Conservation (phyloP, 2,888 invertebrate species). For the Stomorhina lunata region DNA sequence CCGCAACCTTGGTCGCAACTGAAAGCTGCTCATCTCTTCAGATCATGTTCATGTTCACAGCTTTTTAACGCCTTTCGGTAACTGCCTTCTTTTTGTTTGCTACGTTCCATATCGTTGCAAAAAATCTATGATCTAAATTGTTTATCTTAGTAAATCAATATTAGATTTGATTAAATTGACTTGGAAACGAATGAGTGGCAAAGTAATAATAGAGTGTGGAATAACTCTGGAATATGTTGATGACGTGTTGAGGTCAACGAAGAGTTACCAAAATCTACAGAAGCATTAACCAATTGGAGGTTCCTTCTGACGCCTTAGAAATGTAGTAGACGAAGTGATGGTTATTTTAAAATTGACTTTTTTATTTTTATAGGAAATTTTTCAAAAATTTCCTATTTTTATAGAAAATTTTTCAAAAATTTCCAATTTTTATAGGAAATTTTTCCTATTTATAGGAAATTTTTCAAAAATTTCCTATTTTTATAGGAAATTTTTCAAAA, state of each 20-base stretch:
- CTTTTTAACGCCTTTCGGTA: slow-evolving; percentile 57
- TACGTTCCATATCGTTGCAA: slow-evolving; percentile 32
- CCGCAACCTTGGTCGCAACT: not conserved
- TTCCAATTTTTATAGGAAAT: too few species aligned
- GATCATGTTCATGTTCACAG: not conserved
- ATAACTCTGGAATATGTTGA: too few species aligned
- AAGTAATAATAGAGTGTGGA: slow-evolving; percentile 38
- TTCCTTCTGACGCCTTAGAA: slow-evolving; percentile 16
- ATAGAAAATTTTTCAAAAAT: too few species aligned
- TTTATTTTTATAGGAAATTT: too few species aligned
- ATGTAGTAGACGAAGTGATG: not conserved
- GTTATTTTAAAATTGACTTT: not conserved
- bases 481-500: too few species aligned
- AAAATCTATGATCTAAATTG: slow-evolving; percentile 64
- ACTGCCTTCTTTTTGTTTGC: slow-evolving; percentile 36
- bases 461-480: too few species aligned
- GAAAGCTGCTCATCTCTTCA: not conserved
- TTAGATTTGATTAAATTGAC: slow-evolving; percentile 60
- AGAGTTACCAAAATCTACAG: not conserved
- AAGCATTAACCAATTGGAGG: slow-evolving; percentile 12
- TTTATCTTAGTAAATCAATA: slow-evolving; percentile 64
- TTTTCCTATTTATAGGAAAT: too few species aligned
- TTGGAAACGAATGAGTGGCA: slow-evolving; percentile 45
- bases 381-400: too few species aligned
- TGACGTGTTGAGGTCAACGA: slow-evolving; percentile 53